Evolutionary conservation across 2,888 invertebrate species (phyloP), one percentile per base, ranked within the genome.

Genomic region (Bembecia ichneumoniformis): DNA sequence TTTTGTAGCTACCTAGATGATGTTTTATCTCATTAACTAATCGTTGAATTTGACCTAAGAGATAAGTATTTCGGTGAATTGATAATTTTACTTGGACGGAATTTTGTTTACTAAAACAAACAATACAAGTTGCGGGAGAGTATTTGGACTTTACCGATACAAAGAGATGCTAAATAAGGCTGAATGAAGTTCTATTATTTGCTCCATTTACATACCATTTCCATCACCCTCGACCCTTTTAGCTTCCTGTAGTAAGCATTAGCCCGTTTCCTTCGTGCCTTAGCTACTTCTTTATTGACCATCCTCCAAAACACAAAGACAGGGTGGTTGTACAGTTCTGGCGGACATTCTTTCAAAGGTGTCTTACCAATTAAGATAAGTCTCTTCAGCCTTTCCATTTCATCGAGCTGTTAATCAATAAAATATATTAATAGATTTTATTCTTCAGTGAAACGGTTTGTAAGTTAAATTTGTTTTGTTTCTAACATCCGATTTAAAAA

Each of bases 341-440:
- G 84, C 0, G 92, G 92, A 46, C 92, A 92, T 58, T 92, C 89
- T 56, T 89, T 88, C 36, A 92, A 72, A 0, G 92, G 91, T 46
- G 92, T 91, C 66, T 90, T 89, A 34, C 92, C 92, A 46, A 89
- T 89, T 20, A 93, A 80, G 51, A 93, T 91, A 55, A 93, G 79
- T 55, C 89, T 88, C 67, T 92, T 93, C 55, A 92, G 89, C 50
- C 93, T 81, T 68, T 91, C 91, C 81, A 91, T 88, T 74, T 93
- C 92, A 62, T 90, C 89, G 61, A 86, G 82, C 91, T 91, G 71
- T 47, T 53, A 62, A 58, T 40, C 14, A 40, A 40, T 40, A 40
- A 13, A 28, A 28, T 28, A 28, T 20, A 28, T 28, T 28, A 28
- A 9, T 28, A 9, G 28, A 28, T 28, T 20, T 20, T 20, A 0